Base-by-base conservation (phyloP, 2,113 vertebrate species). In the Ictalurus furcatus region DNA sequence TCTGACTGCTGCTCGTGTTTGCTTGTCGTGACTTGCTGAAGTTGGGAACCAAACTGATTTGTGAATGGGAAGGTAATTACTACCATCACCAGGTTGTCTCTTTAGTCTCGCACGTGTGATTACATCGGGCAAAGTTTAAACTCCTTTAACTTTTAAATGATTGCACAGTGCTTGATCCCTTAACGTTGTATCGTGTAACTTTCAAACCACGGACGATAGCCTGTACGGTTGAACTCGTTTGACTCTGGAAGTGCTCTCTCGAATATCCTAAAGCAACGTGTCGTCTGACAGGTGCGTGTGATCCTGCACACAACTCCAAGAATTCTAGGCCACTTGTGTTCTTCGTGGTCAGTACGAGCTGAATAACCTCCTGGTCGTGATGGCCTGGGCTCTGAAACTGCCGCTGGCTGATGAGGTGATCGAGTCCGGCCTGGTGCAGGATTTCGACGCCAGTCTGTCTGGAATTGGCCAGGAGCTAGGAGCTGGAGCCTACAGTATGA, bases 401-500 rank as follows among this genome's bases (percentile, higher is more conserved):
- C 98, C 98, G 3, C 96, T 99, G 90, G 97, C 98, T 0, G 98
- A 99, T 44, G 98, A 99, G 92, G 98, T 98, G 95, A 99, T 99
- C 48, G 98, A 99, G 94, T 99, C 98, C 0, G 98, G 98, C 90
- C 96, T 99, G 95, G 98, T 97, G 91, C 98, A 99, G 94, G 98
- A 99, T 94, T 99, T 99, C 25, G 98, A 98, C 94, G 97, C 98
- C 92, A 99, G 98, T 92, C 96, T 99, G 6, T 99, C 98, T 3
- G 98, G 98, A 40, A 99, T 99, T 85, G 98, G 98, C 17, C 98
- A 99, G 93, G 98, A 99, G 91, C 96, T 99, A 52, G 98, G 98
- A 28, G 98, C 98, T 0, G 98, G 98, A 79, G 98, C 98, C 23
- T 99, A 99, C 94, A 99, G 98, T 94, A 99, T 99, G 98, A 99